Conservation (phyloP, 2,113 vertebrate genomes). For the Trichomycterus rosablanca region DNA sequence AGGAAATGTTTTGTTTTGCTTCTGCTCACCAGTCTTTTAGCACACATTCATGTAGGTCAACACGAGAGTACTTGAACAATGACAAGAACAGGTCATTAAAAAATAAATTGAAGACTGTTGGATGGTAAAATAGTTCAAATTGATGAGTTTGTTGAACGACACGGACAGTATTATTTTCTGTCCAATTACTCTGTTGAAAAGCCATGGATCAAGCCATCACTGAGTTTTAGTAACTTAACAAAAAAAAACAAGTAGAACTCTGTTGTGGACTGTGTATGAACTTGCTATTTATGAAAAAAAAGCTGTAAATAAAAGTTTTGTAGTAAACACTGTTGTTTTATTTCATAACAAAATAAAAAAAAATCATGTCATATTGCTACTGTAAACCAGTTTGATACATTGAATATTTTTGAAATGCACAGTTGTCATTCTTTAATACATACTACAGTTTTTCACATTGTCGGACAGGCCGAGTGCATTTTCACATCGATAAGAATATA, state of each 20-base stretch:
- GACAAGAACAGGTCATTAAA: too few species aligned
- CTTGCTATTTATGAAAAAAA: conserved; percentile 39
- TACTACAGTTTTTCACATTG: conserved; percentile 27
- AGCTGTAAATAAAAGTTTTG: conserved; percentile 28
- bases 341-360: conserved; percentile 35
- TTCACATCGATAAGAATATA: conserved; percentile 24
- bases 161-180: conserved; percentile 6
- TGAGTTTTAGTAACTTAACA: not conserved
- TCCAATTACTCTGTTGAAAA: too few species aligned
- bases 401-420: conserved; percentile 23
- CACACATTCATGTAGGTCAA: too few species aligned
- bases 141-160: not conserved
- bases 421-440: conserved; percentile 28
- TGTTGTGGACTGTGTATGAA: not conserved
- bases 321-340: conserved; percentile 33
- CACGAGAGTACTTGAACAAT: too few species aligned
- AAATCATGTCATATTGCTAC: conserved; percentile 32
- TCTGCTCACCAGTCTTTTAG: too few species aligned
- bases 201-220: not conserved
- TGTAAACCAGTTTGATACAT: conserved; percentile 31
- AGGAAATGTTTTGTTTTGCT: too few species aligned
- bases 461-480: conserved; percentile 34
- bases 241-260: too few species aligned
- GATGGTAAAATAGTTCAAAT: too few species aligned
- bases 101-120: too few species aligned